Evolutionary conservation across 1,140 invertebrate species (phyloP), one percentile per base, ranked within the genome.

Genomic region (Amphibalanus amphitrite): DNA sequence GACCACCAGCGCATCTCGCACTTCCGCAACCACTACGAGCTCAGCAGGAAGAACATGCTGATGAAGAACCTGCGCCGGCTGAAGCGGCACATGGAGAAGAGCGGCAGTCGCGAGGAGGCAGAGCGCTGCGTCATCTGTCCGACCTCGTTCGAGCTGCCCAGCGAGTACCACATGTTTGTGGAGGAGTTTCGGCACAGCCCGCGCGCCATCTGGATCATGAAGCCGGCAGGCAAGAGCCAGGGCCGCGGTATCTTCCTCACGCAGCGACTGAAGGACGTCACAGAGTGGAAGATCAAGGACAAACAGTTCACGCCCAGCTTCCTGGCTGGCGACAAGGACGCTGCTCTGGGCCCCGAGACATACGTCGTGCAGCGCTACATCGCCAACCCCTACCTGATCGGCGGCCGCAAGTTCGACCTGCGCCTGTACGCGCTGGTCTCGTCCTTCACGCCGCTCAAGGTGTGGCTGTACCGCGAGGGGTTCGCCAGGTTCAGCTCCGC

Each of bases 1-100:
- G 79, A 82, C 91, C 70, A 93, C 93, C 40, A 94, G 93, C 82
- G 72, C 69, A 72, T 76, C 0, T 93, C 93, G 82, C 92, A 94
- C 79, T 94, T 93, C 80, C 91, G 91, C 0, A 97, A 95, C 82
- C 93, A 97, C 80, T 96, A 95, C 77, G 94, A 97, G 79, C 81
- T 97, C 23, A 95, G 93, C 3, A 83, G 94, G 1, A 97, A 97
- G 81, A 95, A 97, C 82, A 81, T 97, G 28, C 83, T 97, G 71
- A 93, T 97, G 3, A 96, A 95, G 82, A 98, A 97, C 79, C 94
- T 98, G 69, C 97, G 97, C 79, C 82, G 93, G 59, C 97, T 97
- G 80, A 81, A 92, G 40, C 90, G 93, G 77, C 93, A 97, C 77
- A 82, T 96, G 68, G 93, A 96, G 77, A 79, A 77, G 74, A 74